A percentile compares a stretch with the other conserved stretches of the same genome.
These are phyloP conservation scores for Teinopalpus imperialis DNA, from an alignment of 2,888 invertebrate species.

Conservation along the genomic window DNA sequence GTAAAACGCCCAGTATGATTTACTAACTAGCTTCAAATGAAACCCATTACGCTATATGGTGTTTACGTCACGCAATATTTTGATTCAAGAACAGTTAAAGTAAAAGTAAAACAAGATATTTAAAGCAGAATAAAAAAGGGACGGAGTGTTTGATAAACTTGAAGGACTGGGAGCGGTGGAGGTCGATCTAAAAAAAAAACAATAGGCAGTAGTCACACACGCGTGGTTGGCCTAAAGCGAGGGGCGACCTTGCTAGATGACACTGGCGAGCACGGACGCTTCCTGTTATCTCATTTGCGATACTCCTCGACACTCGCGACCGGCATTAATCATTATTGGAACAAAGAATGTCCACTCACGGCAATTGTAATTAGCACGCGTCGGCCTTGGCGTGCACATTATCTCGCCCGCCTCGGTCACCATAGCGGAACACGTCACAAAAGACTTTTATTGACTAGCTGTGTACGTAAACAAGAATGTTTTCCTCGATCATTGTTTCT, in stretches of 20 bases:
- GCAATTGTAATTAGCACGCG: conserved; percentile 79
- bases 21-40: too few relatives aligned
- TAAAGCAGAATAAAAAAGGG: too few relatives aligned
- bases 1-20: too few relatives aligned
- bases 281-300: conserved; percentile 78
- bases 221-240: conserved; percentile 30
- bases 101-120: too few relatives aligned
- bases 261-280: conserved; percentile 74
- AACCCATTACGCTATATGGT: too few relatives aligned
- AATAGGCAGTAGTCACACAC: conserved; percentile 13
- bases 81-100: too few relatives aligned
- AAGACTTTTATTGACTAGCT: conserved; percentile 55
- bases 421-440: conserved; percentile 64
- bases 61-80: too few relatives aligned
- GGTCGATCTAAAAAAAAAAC: conserved; percentile 27
- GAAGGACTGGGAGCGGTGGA: conserved; percentile 31
- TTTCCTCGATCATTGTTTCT: conserved; percentile 69
- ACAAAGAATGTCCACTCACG: conserved; percentile 81
- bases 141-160: too few relatives aligned
- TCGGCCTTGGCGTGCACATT: conserved; percentile 55
- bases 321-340: conserved; percentile 78
- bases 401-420: conserved; percentile 63
- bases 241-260: conserved; percentile 63
- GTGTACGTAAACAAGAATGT: conserved; percentile 57
- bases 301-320: conserved; percentile 68